phyloP scores from a whole-genome alignment of 1,140 invertebrate species.

The Maniola jurtina region DNA sequence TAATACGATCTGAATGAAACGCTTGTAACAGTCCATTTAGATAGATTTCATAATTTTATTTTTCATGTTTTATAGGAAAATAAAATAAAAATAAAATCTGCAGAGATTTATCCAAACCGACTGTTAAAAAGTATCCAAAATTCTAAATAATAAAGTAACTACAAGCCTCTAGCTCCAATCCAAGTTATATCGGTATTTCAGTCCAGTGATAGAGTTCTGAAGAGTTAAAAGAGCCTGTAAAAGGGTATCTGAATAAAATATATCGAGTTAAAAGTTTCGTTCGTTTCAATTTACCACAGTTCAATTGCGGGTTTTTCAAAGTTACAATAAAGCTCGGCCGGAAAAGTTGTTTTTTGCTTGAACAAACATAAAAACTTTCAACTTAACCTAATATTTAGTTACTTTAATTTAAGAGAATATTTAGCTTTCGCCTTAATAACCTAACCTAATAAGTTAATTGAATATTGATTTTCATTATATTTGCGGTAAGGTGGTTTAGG shows the following conservation, averaged over 20 bases:
- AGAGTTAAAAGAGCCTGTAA: constrained; percentile 6
- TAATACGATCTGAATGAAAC: too few relatives aligned
- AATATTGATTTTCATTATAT: too few relatives aligned
- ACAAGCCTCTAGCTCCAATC: not conserved
- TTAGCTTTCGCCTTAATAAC: too few relatives aligned
- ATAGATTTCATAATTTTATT: too few relatives aligned
- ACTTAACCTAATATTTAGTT: too few relatives aligned
- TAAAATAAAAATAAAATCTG: too few relatives aligned
- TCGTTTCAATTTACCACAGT: constrained; percentile 1
- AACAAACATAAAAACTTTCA: not conserved
- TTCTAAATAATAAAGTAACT: not conserved
- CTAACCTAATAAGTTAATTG: too few relatives aligned
- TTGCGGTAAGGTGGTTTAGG: too few relatives aligned
- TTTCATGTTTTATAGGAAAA: too few relatives aligned
- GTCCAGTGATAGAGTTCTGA: constrained; percentile 3
- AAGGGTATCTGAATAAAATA: constrained; percentile 11
- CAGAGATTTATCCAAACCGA: too few relatives aligned
- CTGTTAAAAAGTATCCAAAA: not conserved
- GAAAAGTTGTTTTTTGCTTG: not conserved
- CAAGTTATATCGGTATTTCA: not conserved
- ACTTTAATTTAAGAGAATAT: too few relatives aligned
- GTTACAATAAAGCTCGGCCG: not conserved
- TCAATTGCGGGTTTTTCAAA: constrained; percentile 6
- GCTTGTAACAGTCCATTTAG: too few relatives aligned
- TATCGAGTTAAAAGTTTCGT: constrained; percentile 4